Base-by-base conservation (phyloP, 2,888 invertebrate species). In the Macrosoma leucophasiata region DNA sequence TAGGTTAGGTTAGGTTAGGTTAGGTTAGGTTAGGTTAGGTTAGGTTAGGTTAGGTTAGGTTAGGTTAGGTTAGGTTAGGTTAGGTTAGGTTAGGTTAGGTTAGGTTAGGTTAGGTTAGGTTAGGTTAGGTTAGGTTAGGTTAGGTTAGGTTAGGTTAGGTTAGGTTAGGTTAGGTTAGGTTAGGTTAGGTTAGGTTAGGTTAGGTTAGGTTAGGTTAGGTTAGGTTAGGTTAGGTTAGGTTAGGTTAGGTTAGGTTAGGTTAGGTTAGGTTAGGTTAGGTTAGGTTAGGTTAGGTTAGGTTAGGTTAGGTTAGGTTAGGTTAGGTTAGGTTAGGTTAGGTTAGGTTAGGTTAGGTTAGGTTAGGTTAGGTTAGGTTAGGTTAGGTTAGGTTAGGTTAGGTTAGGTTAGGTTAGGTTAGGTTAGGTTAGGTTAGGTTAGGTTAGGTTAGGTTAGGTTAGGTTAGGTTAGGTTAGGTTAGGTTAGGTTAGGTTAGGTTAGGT, bases 391-490 rank as follows among this genome's bases (percentile, higher is more conserved):
- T 25, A 20, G 20, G 26, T 25, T 25, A 18, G 23, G 31, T 24
- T 31, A 17, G 24, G 31, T 23, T 31, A 24, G 19, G 32, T 33
- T 33, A 34, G 28, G 29, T 34, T 29, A 23, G 29, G 33, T 24
- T 34, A 18, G 19, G 28, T 24, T 39, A 32, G 40, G 31, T 36
- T 31, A 30, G 22, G 37, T 28, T 33, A 28, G 35, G 33, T 41
- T 36, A 41, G 34, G 36, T 41, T 36, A 36, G 36, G 37, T 43
- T 43, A 39, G 39, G 43, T 43, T 43, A 39, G 43, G 43, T 43
- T 43, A 37, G 43, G 43, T 46, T 46, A 43, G 43, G 46, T 46
- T 39, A 39, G 43, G 43, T 43, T 41, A 39, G 41, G 43, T 43
- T 43, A 41, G 43, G 43, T 43, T 43, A 40, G 43, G 43, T 43